Percentiles rank a stretch among this genome's conserved stretches.
These are phyloP conservation scores for Pseudopleuronectes americanus DNA, from an alignment of 2,797 vertebrate genomes.

Conservation along the genomic window DNA sequence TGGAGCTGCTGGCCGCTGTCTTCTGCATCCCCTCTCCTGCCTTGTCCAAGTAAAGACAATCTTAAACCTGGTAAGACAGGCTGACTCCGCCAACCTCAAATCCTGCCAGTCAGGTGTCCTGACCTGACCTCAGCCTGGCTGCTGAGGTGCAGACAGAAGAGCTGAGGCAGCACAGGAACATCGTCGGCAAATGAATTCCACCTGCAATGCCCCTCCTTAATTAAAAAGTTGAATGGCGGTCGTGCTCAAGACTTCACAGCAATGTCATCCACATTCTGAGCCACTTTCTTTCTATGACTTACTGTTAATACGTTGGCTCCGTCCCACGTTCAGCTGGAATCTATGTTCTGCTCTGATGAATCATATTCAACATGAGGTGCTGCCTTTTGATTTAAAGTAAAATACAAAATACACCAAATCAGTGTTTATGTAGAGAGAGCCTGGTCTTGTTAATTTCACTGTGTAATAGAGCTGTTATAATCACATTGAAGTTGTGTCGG, in stretches of 20 bases:
- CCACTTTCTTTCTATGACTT: conserved; percentile 1
- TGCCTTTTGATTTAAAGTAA: too few species aligned
- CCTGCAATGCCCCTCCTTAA: conserved; percentile 24
- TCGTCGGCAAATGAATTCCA: conserved; percentile 37
- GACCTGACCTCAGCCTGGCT: conserved; percentile 16
- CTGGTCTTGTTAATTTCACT: not conserved
- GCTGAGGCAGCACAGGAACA: conserved; percentile 28
- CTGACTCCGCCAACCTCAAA: conserved; percentile 37
- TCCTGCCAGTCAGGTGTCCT: conserved; percentile 40
- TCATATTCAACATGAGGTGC: not conserved
- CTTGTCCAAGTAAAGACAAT: conserved; percentile 3
- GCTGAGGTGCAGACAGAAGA: conserved; percentile 3
- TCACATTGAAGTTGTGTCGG: not conserved
- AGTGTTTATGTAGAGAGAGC: not conserved
- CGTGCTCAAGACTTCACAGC: not conserved
- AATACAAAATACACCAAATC: too few species aligned
- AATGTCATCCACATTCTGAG: conserved; percentile 1
- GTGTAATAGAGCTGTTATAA: not conserved
- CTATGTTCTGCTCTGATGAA: not conserved
- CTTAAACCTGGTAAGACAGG: conserved; percentile 28
- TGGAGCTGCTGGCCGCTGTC: not conserved
- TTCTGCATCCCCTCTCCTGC: not conserved
- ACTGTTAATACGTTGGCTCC: not conserved
- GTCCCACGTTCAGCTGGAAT: not conserved
- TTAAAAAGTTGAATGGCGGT: conserved; percentile 16